Percentiles rank a stretch among this genome's conserved stretches.
Conservation (phyloP, 2,888 invertebrate species). For the Noctua pronuba region DNA sequence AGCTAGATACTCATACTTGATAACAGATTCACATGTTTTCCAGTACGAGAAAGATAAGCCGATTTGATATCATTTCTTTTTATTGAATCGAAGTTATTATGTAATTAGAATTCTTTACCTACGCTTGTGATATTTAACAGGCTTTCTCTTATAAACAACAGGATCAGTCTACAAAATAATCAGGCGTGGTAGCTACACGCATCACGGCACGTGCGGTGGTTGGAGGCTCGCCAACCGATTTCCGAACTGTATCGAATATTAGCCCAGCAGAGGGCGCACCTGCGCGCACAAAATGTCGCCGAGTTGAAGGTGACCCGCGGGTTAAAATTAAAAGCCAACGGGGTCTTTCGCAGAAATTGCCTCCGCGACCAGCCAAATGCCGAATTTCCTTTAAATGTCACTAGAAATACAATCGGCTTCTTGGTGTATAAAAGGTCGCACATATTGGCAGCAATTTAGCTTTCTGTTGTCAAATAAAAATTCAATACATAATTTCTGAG, state of each 20-base stretch:
- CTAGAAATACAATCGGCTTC: slow-evolving; percentile 45
- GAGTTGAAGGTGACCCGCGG: slow-evolving; percentile 68
- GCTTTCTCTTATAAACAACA: slow-evolving; percentile 22
- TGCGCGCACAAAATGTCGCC: slow-evolving; percentile 55
- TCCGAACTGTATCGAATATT: slow-evolving; percentile 64
- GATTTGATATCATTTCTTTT: neutral
- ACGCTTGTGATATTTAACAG: slow-evolving; percentile 3
- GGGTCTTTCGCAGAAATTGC: slow-evolving; percentile 65
- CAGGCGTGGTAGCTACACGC: slow-evolving; percentile 51
- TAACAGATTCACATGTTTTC: slow-evolving; percentile 9
- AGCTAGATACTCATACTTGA: slow-evolving; percentile 2
- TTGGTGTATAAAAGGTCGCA: slow-evolving; percentile 50
- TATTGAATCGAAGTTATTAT: neutral
- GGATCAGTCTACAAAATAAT: slow-evolving; percentile 33
- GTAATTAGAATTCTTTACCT: neutral
- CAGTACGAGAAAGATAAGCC: neutral
- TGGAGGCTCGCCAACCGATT: slow-evolving; percentile 71
- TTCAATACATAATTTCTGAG: slow-evolving; percentile 49
- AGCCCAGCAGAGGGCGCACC: slow-evolving; percentile 67
- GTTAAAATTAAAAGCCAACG: slow-evolving; percentile 64
- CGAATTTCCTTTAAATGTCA: slow-evolving; percentile 54
- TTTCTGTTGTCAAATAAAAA: slow-evolving; percentile 37
- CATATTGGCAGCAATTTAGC: slow-evolving; percentile 40
- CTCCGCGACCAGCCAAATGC: slow-evolving; percentile 56
- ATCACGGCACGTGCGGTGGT: slow-evolving; percentile 66